Conservation (phyloP, 1,140 invertebrate species). For the Dufourea novaeangliae region DNA sequence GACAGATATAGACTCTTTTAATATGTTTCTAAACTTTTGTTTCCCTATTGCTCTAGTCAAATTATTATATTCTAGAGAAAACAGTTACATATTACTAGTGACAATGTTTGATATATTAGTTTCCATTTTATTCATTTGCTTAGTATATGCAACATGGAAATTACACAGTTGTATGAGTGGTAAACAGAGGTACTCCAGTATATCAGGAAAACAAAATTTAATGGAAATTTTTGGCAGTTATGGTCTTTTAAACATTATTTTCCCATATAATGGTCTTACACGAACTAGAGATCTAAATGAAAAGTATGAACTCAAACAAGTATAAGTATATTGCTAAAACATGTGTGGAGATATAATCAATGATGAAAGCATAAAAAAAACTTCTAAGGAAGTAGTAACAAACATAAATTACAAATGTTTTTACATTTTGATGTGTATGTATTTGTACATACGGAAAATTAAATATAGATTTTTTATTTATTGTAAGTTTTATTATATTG, state of each 20-base stretch:
- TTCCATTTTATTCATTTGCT: slow-evolving; percentile 63
- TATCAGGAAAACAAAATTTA: slow-evolving; percentile 57
- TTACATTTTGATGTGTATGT: slow-evolving; percentile 1
- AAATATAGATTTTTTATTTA: slow-evolving; percentile 14
- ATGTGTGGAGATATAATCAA: background rate
- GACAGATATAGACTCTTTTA: slow-evolving; percentile 52
- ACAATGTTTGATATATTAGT: slow-evolving; percentile 66
- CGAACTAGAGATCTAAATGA: slow-evolving; percentile 64
- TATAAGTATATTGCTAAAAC: slow-evolving; percentile 35
- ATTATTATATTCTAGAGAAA: slow-evolving; percentile 58
- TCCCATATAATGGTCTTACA: slow-evolving; percentile 71
- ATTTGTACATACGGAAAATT: background rate
- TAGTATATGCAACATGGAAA: slow-evolving; percentile 68
- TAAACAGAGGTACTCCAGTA: slow-evolving; percentile 65
- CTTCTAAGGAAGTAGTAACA: background rate
- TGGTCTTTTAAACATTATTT: slow-evolving; percentile 69
- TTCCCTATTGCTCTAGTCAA: slow-evolving; percentile 68
- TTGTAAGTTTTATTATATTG: slow-evolving; percentile 48
- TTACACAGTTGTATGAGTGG: slow-evolving; percentile 64
- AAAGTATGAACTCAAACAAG: slow-evolving; percentile 67
- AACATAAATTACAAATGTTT: slow-evolving; percentile 8
- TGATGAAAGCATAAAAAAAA: background rate
- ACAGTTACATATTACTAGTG: slow-evolving; percentile 63
- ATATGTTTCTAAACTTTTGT: slow-evolving; percentile 70
- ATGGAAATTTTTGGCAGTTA: slow-evolving; percentile 72